Evolutionary conservation across 2,113 vertebrate species (phyloP).

Genomic region (Syngnathus scovelli): DNA sequence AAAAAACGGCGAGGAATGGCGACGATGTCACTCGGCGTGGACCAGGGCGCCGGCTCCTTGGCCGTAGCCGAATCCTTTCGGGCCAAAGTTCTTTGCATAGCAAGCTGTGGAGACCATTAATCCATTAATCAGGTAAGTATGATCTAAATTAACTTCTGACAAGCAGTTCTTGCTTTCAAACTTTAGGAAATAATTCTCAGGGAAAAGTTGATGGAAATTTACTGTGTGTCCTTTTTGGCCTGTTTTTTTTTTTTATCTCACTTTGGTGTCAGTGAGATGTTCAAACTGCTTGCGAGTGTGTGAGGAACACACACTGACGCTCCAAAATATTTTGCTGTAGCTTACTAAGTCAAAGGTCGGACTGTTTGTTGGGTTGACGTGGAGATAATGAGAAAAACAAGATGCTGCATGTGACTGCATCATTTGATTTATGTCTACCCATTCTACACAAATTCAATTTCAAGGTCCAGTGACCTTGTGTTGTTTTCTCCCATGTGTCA

Average conservation of each 20-base stretch:
- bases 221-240: background rate
- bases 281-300: background rate
- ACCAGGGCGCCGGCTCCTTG: conserved; percentile 90
- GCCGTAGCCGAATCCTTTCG: conserved; percentile 94
- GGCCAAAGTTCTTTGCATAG: conserved; percentile 95
- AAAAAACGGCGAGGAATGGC: background rate
- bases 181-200: background rate
- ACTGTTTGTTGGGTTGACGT: background rate
- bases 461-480: background rate
- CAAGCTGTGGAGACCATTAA: conserved; percentile 75
- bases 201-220: background rate
- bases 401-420: background rate
- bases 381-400: background rate
- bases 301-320: background rate
- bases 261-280: background rate
- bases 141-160: background rate
- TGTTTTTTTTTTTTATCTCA: background rate
- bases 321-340: background rate
- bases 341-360: background rate
- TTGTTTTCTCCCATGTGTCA: background rate
- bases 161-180: too few relatives aligned
- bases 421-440: background rate
- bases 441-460: background rate
- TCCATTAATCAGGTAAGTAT: background rate
- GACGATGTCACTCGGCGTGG: conserved; percentile 79